Percentiles rank a stretch among this genome's conserved stretches.
Evolutionary conservation across 2,888 invertebrate species (phyloP).

Genomic region (Melanostoma mellinum): DNA sequence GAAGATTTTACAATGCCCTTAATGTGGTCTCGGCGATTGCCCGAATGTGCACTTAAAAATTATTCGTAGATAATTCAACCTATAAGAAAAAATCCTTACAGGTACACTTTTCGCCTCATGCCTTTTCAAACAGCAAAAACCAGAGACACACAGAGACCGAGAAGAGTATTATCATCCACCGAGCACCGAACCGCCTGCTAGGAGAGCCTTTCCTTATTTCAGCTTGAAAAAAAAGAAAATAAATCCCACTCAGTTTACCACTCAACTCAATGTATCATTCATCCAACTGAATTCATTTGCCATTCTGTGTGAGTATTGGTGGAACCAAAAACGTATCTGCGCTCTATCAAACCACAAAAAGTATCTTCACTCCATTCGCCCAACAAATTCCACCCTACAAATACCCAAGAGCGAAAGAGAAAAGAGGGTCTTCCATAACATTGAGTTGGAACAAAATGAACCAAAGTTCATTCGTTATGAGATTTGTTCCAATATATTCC

Average conservation of each 20-base stretch:
- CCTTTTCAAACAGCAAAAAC: conserved; percentile 11
- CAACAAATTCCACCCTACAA: conserved; percentile 45
- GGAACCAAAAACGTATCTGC: conserved; percentile 64
- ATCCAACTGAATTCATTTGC: conserved; percentile 62
- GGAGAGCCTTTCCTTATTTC: conserved; percentile 4
- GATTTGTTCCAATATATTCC: conserved; percentile 35
- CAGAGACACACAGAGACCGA: not conserved
- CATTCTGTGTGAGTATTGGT: conserved; percentile 50
- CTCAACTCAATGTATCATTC: conserved; percentile 58
- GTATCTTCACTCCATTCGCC: conserved; percentile 64
- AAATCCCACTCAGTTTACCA: conserved; percentile 47
- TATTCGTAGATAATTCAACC: conserved; percentile 72
- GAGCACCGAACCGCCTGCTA: too few relatives aligned
- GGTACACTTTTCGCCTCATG: conserved; percentile 58
- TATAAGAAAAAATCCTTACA: conserved; percentile 71
- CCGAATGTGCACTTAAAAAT: conserved; percentile 73
- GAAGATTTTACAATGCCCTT: conserved; percentile 73
- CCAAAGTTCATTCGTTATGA: conserved; percentile 46
- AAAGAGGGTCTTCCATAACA: conserved; percentile 8
- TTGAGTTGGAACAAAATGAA: conserved; percentile 60
- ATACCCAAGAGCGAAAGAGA: conserved; percentile 51
- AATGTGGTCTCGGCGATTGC: conserved; percentile 73
- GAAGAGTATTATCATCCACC: too few relatives aligned
- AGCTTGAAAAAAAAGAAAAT: not conserved
- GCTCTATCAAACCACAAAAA: conserved; percentile 67